Base-by-base conservation (phyloP, 2,797 vertebrate species). In the Poecilia picta region DNA sequence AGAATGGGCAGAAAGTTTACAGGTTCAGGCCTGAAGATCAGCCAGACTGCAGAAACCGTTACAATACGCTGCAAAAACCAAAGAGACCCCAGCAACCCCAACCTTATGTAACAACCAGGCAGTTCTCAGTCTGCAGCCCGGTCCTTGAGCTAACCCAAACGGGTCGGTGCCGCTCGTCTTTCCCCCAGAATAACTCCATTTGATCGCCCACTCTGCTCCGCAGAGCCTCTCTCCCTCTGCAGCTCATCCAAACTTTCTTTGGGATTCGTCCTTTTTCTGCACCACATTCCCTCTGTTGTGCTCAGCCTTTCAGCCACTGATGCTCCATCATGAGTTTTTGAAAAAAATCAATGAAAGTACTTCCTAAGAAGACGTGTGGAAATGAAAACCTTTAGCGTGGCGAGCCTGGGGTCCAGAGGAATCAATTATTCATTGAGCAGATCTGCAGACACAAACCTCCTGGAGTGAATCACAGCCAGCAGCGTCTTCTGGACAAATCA, bases 391-490 rank as follows among this genome's bases (percentile, higher is more conserved):
- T 92, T 91, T 85, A 77, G 73, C 72, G 25, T 82, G 84, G 81
- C 88, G 85, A 79, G 84, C 81, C 80, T 55, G 79, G 73, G 74
- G 78, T 88, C 87, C 72, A 25, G 76, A 82, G 82, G 85, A 87
- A 94, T 95, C 83, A 92, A 95, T 95, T 94, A 94, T 95, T 94
- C 81, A 93, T 91, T 62, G 83, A 75, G 80, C 80, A 76, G 80
- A 70, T 72, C 81, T 70, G 85, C 83, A 86, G 91, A 78, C 72
- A 68, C 83, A 87, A 77, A 87, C 81, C 84, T 88, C 88, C 89
- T 77, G 79, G 73, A 73, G 45, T 59, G 75, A 82, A 76, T 87
- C 80, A 85, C 4, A 75, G 80, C 74, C 25, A 36, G 41, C 16
- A 57, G 31, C 23, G 53, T 83, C 74, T 76, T 28, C 39, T 45